Evolutionary conservation across 1,140 invertebrate genomes (phyloP), one percentile per base, ranked within the genome.

Genomic region (Epicauta chinensis): DNA sequence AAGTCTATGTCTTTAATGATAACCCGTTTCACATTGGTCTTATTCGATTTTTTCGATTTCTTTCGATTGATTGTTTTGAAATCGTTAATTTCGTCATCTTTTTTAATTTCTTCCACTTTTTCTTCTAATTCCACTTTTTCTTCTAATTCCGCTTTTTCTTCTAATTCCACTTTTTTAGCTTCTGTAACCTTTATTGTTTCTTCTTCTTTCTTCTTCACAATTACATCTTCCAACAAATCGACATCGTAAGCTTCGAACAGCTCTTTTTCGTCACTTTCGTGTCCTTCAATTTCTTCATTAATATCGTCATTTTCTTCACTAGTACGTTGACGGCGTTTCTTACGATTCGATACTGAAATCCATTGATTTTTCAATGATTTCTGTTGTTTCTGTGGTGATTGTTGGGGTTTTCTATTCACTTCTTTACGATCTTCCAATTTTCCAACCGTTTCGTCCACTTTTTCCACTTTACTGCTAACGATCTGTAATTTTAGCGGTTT

Each of bases 291-390:
- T 11, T 16, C 13, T 41, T 59, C 56, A 14, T 51, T 13, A 9
- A 44, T 36, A 10, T 46, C 32, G 35, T 53, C 46, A 2, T 41
- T 32, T 39, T 60, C 56, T 44, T 63, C 60, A 6, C 55, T n/a
- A 14, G 49, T 61, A 15, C 66, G 66, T 37, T 61, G 64, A 47
- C 67, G 68, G 16, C 67, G 58, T 35, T 71, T 71, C 40, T 71
- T 71, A 11, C 61, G 43, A 39, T 51, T 69, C 3, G 63, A 66
- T 1, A 71, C 69, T 2, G 67, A 60, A 29, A 71, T 71, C 69
- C 69, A 71, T 52, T 69, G 64, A 50, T 59, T 53, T 45, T 48
- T 45, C n/a, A 46, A 46, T 12, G 5, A 11, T 45, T 35, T 40
- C 37, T 54, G 17, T 10, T 32, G 29, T 4, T 42, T 32, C 41